Evolutionary conservation across 2,797 vertebrate genomes (phyloP).

Genomic region (Parauchenoglanis punctatus): DNA sequence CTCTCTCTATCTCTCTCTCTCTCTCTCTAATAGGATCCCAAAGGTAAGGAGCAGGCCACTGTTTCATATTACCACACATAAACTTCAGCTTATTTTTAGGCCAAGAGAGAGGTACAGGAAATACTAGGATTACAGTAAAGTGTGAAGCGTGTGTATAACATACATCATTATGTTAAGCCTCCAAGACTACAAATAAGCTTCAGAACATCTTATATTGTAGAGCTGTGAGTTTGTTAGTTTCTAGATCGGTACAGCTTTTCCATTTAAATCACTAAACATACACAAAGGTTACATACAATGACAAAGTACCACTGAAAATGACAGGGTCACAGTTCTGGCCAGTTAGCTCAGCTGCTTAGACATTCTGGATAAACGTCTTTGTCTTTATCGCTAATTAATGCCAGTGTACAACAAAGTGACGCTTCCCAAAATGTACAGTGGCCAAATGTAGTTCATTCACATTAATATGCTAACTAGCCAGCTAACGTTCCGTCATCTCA

Average conservation of each 20-base stretch:
- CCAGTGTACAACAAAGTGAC: neutral
- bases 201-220: neutral
- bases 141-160: neutral
- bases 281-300: neutral
- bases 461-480: neutral
- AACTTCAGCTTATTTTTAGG: conserved; percentile 20
- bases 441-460: neutral
- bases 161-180: neutral
- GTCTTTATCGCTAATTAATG: neutral
- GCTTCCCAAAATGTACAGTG: neutral
- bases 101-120: neutral
- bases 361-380: neutral
- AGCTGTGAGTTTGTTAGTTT: neutral
- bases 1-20: neutral
- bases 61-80: conserved; percentile 19
- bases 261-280: neutral
- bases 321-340: neutral
- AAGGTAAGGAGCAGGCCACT: conserved; percentile 17
- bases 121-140: conserved; percentile 17
- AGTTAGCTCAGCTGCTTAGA: neutral
- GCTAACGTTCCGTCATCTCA: neutral
- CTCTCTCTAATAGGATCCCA: neutral
- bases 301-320: neutral
- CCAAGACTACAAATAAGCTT: neutral
- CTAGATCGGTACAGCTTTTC: neutral